Conservation (phyloP, 1,140 invertebrate genomes). For the Pemphigus obesinymphae region DNA sequence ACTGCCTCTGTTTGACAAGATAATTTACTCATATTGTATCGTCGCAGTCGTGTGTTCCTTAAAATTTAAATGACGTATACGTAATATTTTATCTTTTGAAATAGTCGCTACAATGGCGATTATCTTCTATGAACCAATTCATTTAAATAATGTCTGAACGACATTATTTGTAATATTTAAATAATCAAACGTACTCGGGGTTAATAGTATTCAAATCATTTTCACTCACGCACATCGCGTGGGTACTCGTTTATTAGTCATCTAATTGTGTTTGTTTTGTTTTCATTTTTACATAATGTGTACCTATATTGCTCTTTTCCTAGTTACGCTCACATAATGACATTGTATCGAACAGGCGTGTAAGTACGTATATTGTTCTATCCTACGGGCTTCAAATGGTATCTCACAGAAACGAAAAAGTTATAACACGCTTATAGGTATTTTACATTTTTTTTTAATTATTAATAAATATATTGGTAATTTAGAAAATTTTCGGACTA, state of each 20-base stretch:
- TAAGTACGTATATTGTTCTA: too few relatives aligned
- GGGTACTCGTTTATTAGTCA: background rate
- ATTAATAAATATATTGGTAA: too few relatives aligned
- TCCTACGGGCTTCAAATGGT: too few relatives aligned
- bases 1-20: background rate
- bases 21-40: slow-evolving; percentile 3
- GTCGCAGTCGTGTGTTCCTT: background rate
- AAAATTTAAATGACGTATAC: background rate
- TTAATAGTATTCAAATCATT: background rate
- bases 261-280: background rate
- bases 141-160: background rate
- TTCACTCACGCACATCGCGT: background rate
- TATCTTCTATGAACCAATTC: background rate
- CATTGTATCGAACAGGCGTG: background rate
- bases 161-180: background rate
- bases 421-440: too few relatives aligned
- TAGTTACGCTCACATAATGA: background rate
- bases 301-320: background rate
- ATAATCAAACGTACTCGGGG: background rate
- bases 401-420: too few relatives aligned
- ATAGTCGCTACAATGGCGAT: background rate
- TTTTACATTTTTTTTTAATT: too few relatives aligned
- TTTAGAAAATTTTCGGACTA: too few relatives aligned
- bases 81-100: background rate
- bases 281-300: background rate